Evolutionary conservation across 2,797 vertebrate species (phyloP).

Genomic region (Simalia tracyae): DNA sequence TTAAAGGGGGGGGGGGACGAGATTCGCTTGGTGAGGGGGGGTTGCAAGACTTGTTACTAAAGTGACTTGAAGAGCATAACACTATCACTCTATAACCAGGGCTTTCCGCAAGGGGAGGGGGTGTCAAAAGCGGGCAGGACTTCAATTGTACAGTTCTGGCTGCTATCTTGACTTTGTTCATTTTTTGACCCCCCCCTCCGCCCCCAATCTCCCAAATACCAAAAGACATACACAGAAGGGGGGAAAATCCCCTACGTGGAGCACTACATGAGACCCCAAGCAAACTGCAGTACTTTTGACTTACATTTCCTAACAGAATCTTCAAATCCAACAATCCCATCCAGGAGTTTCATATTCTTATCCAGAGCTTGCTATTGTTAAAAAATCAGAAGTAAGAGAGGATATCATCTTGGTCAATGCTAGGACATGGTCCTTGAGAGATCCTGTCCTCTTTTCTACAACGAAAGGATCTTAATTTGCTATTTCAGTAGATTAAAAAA

Average conservation of each 20-base stretch:
- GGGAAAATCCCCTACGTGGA: no score
- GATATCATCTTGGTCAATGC: no score
- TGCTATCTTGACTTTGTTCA: neutral
- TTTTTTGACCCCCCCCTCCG: neutral
- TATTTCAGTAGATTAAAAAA: neutral
- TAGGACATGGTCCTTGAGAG: neutral
- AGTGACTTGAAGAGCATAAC: neutral
- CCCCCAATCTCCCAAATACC: neutral
- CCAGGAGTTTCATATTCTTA: conserved; percentile 89
- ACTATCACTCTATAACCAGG: neutral
- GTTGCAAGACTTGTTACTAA: neutral
- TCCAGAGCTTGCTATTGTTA: conserved; percentile 84
- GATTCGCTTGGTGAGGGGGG: neutral
- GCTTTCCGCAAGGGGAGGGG: neutral
- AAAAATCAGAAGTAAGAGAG: neutral
- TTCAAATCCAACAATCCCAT: conserved; percentile 89
- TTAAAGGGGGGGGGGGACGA: neutral
- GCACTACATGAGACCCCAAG: neutral
- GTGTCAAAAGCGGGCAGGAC: neutral
- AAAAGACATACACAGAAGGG: neutral
- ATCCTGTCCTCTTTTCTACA: neutral
- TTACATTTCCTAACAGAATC: conserved; percentile 93
- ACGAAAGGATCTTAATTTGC: neutral
- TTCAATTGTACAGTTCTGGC: neutral
- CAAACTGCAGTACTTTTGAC: conserved; percentile 46